These are phyloP conservation scores for Rana temporaria DNA, from an alignment of 2,113 vertebrate species.

Conservation along the genomic window DNA sequence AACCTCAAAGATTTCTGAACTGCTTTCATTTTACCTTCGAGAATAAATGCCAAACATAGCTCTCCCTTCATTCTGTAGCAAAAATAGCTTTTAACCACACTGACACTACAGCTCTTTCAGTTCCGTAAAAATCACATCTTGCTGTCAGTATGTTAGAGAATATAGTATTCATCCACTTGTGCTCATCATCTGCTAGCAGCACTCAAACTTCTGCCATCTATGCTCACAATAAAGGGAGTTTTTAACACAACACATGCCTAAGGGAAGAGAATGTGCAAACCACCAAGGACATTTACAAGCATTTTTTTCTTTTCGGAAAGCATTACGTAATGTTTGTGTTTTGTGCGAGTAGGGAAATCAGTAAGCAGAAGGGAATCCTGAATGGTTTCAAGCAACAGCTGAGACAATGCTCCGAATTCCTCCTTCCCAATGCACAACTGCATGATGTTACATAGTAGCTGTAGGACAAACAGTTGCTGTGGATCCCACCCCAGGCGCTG, in stretches of 20 bases:
- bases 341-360: slow-evolving; percentile 68
- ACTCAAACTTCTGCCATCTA: slow-evolving; percentile 51
- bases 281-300: background rate
- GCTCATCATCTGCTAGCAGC: slow-evolving; percentile 63
- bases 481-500: slow-evolving; percentile 30
- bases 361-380: slow-evolving; percentile 75
- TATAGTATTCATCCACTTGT: slow-evolving; percentile 62
- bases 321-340: slow-evolving; percentile 65
- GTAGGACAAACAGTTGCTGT: slow-evolving; percentile 48
- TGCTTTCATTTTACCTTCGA: slow-evolving; percentile 7
- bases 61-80: background rate
- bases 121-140: slow-evolving; percentile 56
- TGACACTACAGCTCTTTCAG: slow-evolving; percentile 9
- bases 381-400: slow-evolving; percentile 72
- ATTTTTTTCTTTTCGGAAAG: background rate
- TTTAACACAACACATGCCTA: background rate
- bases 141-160: slow-evolving; percentile 57
- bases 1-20: slow-evolving; percentile 42
- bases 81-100: slow-evolving; percentile 52
- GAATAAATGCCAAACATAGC: background rate
- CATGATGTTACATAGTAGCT: slow-evolving; percentile 63
- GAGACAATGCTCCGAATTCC: slow-evolving; percentile 73
- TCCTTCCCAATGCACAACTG: slow-evolving; percentile 65
- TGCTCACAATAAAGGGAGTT: background rate
- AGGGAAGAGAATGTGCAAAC: background rate